Evolutionary conservation across 2,888 invertebrate genomes (phyloP), one percentile per base, ranked within the genome.

Genomic region (Tricholauxania praeusta): DNA sequence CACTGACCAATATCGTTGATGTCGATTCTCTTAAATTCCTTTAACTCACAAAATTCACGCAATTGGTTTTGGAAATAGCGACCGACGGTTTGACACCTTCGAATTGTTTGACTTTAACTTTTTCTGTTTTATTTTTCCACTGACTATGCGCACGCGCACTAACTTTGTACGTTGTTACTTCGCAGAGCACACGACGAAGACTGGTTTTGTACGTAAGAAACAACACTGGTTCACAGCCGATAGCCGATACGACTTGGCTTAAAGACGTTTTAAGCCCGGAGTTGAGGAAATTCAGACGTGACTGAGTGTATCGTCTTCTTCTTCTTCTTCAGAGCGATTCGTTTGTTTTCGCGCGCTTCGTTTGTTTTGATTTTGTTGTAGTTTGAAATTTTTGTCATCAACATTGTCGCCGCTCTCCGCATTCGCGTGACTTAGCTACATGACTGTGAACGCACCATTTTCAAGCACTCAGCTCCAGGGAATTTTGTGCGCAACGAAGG

Each of bases 151-250:
- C 39, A 39, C 39, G 39, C 39, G 39, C 39, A 39, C 10, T 39
- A 1, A 39, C 39, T 39, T 10, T 10, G 12, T 14, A 67, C 57
- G 70, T 70, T 70, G 70, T 62, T 62, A 53, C 12, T 53, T 70
- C 63, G 63, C 17, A 53, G 63, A 53, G 70, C 47, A 47, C 70
- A 70, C 70, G 63, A 70, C 53, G 70, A 70, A 70, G 70, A 70
- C 70, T 70, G 70, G 70, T 62, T 70, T 70, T 47, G 19, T 53
- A 32, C 68, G 51, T 14, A 17, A n/a, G 60, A 60, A 39, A 51
- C n/a, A 51, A 39, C 62, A 64, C 49, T 64, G 64, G 51, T 14
- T 63, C 32, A 47, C n/a, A 17, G 32, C 8, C 63, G 14, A 39
- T 12, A 14, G n/a, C 39, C 10, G 15, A 10, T 32, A 22, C 12